Percentiles rank a stretch among this genome's conserved stretches.
These are phyloP conservation scores for Carposina sasakii DNA, from an alignment of 1,140 invertebrate species.

Conservation along the genomic window DNA sequence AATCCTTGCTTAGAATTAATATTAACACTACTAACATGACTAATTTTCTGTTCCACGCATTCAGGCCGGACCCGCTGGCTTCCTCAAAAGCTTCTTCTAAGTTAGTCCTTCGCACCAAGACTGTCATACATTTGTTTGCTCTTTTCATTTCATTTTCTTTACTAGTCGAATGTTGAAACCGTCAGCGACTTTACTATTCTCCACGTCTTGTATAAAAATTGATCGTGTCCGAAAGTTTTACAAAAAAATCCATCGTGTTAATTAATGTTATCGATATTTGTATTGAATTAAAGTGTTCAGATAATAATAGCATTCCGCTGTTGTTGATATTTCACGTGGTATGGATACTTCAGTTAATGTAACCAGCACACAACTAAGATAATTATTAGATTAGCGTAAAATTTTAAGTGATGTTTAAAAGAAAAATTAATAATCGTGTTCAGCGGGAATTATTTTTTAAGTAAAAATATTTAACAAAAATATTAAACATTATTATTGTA, in stretches of 20 bases:
- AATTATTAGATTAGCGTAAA: constrained; percentile 66
- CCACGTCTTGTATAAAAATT: constrained; percentile 52
- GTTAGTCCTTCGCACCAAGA: constrained; percentile 68
- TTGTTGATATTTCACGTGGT: constrained; percentile 32
- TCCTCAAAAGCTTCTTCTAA: constrained; percentile 94
- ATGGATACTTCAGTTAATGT: constrained; percentile 29
- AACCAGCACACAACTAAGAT: constrained; percentile 65
- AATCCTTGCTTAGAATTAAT: neutral
- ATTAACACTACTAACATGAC: constrained; percentile 25
- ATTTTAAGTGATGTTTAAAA: constrained; percentile 63
- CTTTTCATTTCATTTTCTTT: constrained; percentile 59
- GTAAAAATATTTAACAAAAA: too few relatives aligned
- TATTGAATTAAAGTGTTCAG: constrained; percentile 67
- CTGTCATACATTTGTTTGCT: constrained; percentile 65
- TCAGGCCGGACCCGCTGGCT: constrained; percentile 87
- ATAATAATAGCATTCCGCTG: constrained; percentile 58
- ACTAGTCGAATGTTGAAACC: constrained; percentile 45
- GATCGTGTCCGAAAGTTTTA: constrained; percentile 56
- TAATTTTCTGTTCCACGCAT: constrained; percentile 51
- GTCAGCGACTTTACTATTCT: constrained; percentile 45
- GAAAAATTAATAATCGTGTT: constrained; percentile 61
- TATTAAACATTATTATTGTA: constrained; percentile 60
- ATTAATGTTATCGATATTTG: constrained; percentile 57
- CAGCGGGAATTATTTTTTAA: constrained; percentile 67
- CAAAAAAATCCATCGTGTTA: constrained; percentile 56